Percentiles rank a stretch among this genome's conserved stretches.
phyloP scores from a whole-genome alignment of 1,140 invertebrate species.

The Rhizoglyphus robini region DNA sequence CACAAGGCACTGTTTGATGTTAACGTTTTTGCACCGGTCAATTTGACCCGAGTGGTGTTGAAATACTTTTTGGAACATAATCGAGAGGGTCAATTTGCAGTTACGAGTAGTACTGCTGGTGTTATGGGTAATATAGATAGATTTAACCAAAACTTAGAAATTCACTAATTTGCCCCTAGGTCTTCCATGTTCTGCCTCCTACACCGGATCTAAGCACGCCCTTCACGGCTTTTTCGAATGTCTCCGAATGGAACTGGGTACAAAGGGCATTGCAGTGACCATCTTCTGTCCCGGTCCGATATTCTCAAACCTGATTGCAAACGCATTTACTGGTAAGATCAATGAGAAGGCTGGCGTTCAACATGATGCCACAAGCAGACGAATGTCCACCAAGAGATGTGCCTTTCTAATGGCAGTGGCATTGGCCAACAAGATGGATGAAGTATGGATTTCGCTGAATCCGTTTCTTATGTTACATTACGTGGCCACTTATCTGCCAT shows the following conservation, averaged over 20 bases:
- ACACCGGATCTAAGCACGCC: conserved; percentile 64
- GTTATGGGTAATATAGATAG: too few species aligned
- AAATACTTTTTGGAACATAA: conserved; percentile 46
- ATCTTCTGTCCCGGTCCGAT: conserved; percentile 63
- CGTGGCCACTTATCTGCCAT: conserved; percentile 27
- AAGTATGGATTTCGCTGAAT: conserved; percentile 58
- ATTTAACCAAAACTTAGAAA: too few species aligned
- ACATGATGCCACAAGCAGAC: background rate
- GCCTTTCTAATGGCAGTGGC: conserved; percentile 54
- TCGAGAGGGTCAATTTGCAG: conserved; percentile 48
- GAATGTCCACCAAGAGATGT: conserved; percentile 55
- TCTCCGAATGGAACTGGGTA: conserved; percentile 19
- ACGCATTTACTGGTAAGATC: conserved; percentile 50
- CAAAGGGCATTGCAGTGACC: conserved; percentile 46
- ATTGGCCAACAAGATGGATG: conserved; percentile 55
- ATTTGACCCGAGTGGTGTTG: conserved; percentile 51
- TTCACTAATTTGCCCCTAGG: too few species aligned
- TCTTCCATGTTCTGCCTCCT: conserved; percentile 56
- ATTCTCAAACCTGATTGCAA: conserved; percentile 51
- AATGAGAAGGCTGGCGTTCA: conserved; percentile 29
- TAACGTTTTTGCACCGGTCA: conserved; percentile 61
- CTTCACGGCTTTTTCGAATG: conserved; percentile 40
- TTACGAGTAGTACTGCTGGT: conserved; percentile 58
- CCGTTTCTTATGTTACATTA: conserved; percentile 50
- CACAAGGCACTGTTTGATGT: conserved; percentile 64